Conservation (phyloP, 2,113 vertebrate species). For the Furnarius figulus region DNA sequence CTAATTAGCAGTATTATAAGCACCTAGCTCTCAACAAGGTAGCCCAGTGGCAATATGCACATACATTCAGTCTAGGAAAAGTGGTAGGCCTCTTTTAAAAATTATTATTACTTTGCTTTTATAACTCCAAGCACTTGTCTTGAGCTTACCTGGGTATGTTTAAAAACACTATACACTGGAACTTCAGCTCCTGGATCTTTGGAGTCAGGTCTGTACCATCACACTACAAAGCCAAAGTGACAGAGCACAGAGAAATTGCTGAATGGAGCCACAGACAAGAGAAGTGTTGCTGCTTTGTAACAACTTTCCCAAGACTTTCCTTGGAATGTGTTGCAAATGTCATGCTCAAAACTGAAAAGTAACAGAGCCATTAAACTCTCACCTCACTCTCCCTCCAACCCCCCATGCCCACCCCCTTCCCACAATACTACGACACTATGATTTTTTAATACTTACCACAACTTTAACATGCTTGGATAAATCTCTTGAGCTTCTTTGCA, state of each 20-base stretch:
- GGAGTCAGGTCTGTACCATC: constrained; percentile 85
- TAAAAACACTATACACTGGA: constrained; percentile 89
- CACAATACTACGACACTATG: neutral
- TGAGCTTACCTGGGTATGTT: constrained; percentile 84
- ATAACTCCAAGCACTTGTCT: neutral
- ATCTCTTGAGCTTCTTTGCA: constrained; percentile 85
- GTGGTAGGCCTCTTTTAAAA: neutral
- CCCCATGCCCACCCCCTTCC: neutral
- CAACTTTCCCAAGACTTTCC: constrained; percentile 67
- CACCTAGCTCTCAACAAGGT: neutral
- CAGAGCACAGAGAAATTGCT: constrained; percentile 59
- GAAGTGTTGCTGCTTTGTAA: constrained; percentile 68
- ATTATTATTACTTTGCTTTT: neutral
- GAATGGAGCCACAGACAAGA: constrained; percentile 55
- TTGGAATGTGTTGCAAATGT: constrained; percentile 61
- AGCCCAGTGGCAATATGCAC: neutral
- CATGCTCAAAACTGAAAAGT: constrained; percentile 61
- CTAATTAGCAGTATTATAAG: neutral
- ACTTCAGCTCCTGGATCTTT: constrained; percentile 88
- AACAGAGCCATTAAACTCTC: constrained; percentile 60
- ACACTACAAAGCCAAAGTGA: constrained; percentile 77
- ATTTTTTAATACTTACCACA: constrained; percentile 75
- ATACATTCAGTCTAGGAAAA: neutral
- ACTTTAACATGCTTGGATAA: constrained; percentile 86
- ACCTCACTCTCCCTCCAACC: neutral